Conservation (phyloP, 2,113 vertebrate genomes). For the Neofelis nebulosa region DNA sequence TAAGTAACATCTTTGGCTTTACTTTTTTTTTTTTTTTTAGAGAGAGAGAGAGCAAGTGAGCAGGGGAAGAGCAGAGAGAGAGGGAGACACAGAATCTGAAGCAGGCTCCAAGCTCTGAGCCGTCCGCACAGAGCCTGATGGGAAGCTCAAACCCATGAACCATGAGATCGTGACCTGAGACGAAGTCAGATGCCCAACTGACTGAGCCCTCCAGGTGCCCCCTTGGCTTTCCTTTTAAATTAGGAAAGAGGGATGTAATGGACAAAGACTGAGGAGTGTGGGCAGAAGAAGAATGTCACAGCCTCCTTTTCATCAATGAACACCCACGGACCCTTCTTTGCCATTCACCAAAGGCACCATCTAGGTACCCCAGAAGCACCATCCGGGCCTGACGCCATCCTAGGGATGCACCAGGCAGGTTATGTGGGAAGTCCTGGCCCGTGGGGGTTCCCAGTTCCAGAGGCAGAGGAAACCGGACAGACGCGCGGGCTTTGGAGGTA, state of each 20-base stretch:
- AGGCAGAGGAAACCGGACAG: neutral
- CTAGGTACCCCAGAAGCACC: neutral
- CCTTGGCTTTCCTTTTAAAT: no score
- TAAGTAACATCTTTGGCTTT: neutral
- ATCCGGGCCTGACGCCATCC: accelerated
- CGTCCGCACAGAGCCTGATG: no score
- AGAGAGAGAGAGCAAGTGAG: no score
- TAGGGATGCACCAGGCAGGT: neutral
- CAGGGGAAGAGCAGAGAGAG: no score
- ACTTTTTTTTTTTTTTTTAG: neutral
- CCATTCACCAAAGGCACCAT: neutral
- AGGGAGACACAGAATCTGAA: no score
- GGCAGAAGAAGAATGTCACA: neutral
- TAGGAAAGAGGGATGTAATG: neutral
- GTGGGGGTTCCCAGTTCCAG: neutral
- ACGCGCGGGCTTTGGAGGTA: accelerated
- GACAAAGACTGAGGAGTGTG: neutral
- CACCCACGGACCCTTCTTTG: neutral
- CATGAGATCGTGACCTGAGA: no score
- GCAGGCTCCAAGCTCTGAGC: no score
- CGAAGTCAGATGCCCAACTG: no score
- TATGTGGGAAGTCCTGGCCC: accelerated
- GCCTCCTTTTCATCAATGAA: neutral
- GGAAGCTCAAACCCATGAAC: no score
- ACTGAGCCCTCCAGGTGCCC: no score